Conservation (phyloP, 2,797 vertebrate genomes). For the Gastrophryne carolinensis region DNA sequence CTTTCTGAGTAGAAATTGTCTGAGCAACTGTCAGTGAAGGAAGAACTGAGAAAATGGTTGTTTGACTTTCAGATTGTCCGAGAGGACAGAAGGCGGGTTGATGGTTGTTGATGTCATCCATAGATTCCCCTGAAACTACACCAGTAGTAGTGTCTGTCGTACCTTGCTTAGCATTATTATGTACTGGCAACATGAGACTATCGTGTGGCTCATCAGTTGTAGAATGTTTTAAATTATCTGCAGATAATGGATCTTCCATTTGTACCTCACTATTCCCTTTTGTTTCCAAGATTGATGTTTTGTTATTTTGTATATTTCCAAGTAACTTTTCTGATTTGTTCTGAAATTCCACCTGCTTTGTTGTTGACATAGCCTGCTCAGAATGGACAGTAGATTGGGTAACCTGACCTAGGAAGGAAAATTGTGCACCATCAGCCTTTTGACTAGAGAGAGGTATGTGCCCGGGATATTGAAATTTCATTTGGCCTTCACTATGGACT, state of each 20-base stretch:
- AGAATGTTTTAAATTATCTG: neutral
- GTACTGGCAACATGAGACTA: neutral
- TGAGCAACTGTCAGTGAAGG: neutral
- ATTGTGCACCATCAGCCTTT: constrained; percentile 56
- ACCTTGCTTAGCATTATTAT: neutral
- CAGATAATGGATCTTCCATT: constrained; percentile 25
- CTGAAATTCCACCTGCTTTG: neutral
- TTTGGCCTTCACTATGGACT: neutral
- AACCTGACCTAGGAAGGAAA: constrained; percentile 52
- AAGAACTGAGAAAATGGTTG: neutral
- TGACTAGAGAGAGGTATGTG: neutral
- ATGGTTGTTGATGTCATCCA: neutral
- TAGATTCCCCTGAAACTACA: neutral
- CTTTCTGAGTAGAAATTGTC: neutral
- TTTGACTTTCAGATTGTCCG: neutral
- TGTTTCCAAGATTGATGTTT: constrained; percentile 77
- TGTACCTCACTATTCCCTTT: constrained; percentile 83
- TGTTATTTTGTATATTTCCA: constrained; percentile 44
- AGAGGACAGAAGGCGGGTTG: neutral
- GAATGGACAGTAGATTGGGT: constrained; percentile 38
- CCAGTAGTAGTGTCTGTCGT: neutral
- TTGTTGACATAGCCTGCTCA: neutral
- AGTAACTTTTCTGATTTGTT: neutral
- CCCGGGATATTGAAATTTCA: neutral
- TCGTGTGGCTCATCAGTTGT: neutral